Conservation (phyloP, 2,797 vertebrate species). For the Tiaroga cobitis region DNA sequence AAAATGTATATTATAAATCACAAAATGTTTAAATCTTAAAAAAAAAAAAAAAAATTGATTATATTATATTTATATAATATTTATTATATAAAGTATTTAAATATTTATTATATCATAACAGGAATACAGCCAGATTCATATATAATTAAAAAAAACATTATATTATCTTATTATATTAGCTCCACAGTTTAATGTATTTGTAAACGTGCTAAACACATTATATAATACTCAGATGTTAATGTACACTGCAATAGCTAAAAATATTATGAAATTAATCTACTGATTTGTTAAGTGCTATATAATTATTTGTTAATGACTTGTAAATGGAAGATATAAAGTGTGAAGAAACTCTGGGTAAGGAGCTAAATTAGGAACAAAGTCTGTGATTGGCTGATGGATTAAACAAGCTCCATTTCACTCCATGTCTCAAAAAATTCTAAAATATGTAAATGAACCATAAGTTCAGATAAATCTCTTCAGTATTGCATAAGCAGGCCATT, state of each 20-base stretch:
- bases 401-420: constrained; percentile 20
- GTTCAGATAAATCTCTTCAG: constrained; percentile 18
- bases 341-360: neutral
- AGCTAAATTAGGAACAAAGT: constrained; percentile 13
- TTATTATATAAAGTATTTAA: too few species aligned
- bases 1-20: too few species aligned
- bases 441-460: constrained; percentile 15
- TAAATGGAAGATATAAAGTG: constrained; percentile 1
- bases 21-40: too few species aligned
- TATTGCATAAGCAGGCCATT: constrained; percentile 19
- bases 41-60: too few species aligned
- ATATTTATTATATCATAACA: neutral
- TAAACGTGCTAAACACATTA: neutral
- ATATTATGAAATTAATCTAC: constrained; percentile 1
- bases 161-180: neutral
- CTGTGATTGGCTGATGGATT: constrained; percentile 23
- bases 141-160: neutral
- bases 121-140: too few species aligned
- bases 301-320: constrained; percentile 20
- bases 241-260: neutral
- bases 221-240: neutral
- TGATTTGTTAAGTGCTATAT: constrained; percentile 24
- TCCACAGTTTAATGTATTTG: neutral
- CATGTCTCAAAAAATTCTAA: constrained; percentile 6
- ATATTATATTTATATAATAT: too few species aligned